Percentiles rank a stretch among this genome's conserved stretches.
phyloP scores from a whole-genome alignment of 2,888 invertebrate genomes.

The Diadegma fenestrale region DNA sequence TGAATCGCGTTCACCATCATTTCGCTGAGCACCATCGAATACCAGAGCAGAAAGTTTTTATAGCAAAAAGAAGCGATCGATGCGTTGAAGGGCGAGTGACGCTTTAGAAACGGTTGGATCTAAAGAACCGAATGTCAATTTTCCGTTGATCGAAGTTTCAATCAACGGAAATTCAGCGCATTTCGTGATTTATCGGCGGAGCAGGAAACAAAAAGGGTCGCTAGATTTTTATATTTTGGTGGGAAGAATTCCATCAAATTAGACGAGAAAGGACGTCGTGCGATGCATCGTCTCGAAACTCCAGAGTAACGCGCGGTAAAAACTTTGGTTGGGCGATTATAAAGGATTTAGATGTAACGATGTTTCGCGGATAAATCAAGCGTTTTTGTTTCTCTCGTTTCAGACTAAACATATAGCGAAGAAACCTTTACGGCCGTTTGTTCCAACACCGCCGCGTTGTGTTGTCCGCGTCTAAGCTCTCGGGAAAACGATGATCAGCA shows the following conservation, averaged over 20 bases:
- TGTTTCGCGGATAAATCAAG: constrained; percentile 62
- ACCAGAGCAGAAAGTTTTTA: constrained; percentile 62
- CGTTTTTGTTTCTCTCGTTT: constrained; percentile 52
- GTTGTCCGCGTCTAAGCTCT: background rate
- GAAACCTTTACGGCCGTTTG: constrained; percentile 48
- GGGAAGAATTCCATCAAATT: background rate
- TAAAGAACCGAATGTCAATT: background rate
- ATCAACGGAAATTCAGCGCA: background rate
- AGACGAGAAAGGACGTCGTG: background rate
- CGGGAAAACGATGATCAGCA: background rate
- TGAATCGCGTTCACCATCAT: constrained; percentile 62
- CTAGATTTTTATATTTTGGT: too few species aligned
- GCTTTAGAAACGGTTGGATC: background rate
- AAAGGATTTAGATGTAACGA: constrained; percentile 46
- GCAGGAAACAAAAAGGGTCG: background rate
- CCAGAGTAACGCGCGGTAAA: constrained; percentile 17
- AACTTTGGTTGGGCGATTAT: background rate
- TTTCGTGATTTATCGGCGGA: background rate
- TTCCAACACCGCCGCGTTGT: constrained; percentile 16
- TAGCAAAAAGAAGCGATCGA: constrained; percentile 27
- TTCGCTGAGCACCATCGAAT: constrained; percentile 68
- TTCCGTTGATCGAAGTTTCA: background rate
- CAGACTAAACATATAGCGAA: constrained; percentile 40
- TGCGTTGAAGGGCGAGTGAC: background rate
- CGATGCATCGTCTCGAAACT: constrained; percentile 12